Percentiles rank a stretch among this genome's conserved stretches.
phyloP scores from a whole-genome alignment of 1,140 invertebrate species.

The Battus philenor region DNA sequence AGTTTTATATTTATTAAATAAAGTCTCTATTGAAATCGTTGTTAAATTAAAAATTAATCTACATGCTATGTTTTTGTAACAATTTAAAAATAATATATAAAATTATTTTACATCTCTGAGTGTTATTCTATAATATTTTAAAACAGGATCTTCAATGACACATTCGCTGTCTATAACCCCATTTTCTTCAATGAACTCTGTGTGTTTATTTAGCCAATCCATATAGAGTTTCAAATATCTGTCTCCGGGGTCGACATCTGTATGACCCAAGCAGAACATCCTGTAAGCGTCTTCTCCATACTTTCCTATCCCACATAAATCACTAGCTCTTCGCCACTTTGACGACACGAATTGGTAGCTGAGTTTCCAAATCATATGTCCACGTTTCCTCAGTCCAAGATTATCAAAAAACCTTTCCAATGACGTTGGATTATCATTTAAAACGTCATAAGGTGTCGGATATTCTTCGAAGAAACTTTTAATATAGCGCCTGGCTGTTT shows the following conservation, averaged over 20 bases:
- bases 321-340: conserved; percentile 74
- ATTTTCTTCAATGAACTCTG: conserved; percentile 58
- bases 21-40: too few species aligned
- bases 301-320: conserved; percentile 75
- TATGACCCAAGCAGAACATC: conserved; percentile 76
- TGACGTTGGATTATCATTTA: conserved; percentile 48
- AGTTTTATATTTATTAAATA: too few species aligned
- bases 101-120: conserved; percentile 50
- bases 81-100: conserved; percentile 1
- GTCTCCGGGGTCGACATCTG: conserved; percentile 73
- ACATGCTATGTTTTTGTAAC: not conserved
- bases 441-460: conserved; percentile 66
- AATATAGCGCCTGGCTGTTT: conserved; percentile 64
- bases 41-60: too few species aligned
- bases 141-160: conserved; percentile 60
- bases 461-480: conserved; percentile 71
- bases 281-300: conserved; percentile 77
- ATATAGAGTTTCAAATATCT: conserved; percentile 76
- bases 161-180: conserved; percentile 56
- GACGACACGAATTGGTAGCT: conserved; percentile 75
- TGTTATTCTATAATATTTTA: conserved; percentile 65
- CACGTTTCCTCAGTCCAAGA: conserved; percentile 68
- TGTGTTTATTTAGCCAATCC: conserved; percentile 67
- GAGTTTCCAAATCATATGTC: conserved; percentile 74
- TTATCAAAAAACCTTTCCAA: conserved; percentile 73